Evolutionary conservation across 2,797 vertebrate species (phyloP).

Genomic region (Melanotaenia nigrans): DNA sequence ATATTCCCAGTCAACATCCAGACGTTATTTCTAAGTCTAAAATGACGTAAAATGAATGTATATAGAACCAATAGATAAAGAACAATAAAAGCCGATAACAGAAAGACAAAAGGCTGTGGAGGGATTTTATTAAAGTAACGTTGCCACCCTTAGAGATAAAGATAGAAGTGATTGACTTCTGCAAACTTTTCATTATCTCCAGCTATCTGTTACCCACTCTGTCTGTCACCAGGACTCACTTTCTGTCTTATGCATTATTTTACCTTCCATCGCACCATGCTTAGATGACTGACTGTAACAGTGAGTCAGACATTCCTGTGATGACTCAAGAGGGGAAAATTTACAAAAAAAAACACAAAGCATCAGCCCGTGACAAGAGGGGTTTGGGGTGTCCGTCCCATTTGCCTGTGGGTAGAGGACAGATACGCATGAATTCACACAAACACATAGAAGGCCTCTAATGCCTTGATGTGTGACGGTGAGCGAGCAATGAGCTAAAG

Average conservation of each 20-base stretch:
- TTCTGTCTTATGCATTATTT: conserved; percentile 14
- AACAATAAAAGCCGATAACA: too few species aligned
- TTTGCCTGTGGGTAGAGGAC: background rate
- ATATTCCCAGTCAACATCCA: too few species aligned
- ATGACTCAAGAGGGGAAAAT: conserved; percentile 1
- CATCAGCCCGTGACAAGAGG: background rate
- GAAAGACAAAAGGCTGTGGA: too few species aligned
- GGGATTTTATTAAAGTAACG: background rate
- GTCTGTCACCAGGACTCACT: background rate
- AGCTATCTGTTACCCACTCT: background rate
- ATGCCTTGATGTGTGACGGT: background rate
- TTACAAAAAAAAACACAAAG: conserved; percentile 49
- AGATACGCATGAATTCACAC: background rate
- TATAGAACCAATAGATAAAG: too few species aligned
- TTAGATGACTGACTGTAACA: conserved; percentile 19
- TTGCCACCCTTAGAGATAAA: background rate
- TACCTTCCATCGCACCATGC: conserved; percentile 6
- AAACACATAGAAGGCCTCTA: background rate
- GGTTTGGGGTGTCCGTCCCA: background rate
- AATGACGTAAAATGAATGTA: too few species aligned
- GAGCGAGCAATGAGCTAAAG: background rate
- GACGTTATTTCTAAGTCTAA: too few species aligned
- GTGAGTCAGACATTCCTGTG: conserved; percentile 52
- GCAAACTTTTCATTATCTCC: background rate
- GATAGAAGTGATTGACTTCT: background rate